phyloP scores from a whole-genome alignment of 2,888 invertebrate genomes.

The Loripinus fragilis region DNA sequence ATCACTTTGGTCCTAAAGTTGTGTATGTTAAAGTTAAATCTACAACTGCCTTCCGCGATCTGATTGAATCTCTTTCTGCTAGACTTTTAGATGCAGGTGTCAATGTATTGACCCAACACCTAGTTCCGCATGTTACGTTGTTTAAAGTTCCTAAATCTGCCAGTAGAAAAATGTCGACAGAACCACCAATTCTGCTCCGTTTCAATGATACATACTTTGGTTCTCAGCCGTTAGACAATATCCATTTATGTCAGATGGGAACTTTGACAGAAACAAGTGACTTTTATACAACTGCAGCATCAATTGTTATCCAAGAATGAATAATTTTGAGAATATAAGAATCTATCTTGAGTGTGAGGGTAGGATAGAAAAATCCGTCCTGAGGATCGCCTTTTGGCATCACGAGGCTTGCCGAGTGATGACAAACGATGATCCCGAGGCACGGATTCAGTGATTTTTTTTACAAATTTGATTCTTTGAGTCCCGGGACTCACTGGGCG shows the following conservation, averaged over 20 bases:
- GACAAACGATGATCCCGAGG: no score
- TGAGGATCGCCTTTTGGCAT: no score
- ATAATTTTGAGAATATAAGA: no score
- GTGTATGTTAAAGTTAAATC: constrained; percentile 80
- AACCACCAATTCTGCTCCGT: constrained; percentile 73
- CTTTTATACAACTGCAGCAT: constrained; percentile 7
- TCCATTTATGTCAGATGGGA: constrained; percentile 82
- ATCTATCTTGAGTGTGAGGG: no score
- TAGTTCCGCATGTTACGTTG: constrained; percentile 83
- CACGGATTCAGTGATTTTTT: no score
- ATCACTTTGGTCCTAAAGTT: constrained; percentile 81
- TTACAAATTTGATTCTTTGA: no score
- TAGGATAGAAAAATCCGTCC: no score
- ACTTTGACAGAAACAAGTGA: neutral
- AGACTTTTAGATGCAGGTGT: constrained; percentile 76
- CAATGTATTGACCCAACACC: constrained; percentile 80
- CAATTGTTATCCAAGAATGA: neutral
- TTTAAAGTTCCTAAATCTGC: constrained; percentile 79
- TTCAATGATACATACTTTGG: constrained; percentile 79
- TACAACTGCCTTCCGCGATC: constrained; percentile 73
- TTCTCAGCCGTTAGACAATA: constrained; percentile 74
- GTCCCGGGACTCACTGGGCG: no score
- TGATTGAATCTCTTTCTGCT: constrained; percentile 75
- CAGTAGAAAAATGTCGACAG: constrained; percentile 72
- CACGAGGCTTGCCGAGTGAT: no score